Evolutionary conservation across 2,797 vertebrate species (phyloP).

Genomic region (Coranthus polyacanthus): DNA sequence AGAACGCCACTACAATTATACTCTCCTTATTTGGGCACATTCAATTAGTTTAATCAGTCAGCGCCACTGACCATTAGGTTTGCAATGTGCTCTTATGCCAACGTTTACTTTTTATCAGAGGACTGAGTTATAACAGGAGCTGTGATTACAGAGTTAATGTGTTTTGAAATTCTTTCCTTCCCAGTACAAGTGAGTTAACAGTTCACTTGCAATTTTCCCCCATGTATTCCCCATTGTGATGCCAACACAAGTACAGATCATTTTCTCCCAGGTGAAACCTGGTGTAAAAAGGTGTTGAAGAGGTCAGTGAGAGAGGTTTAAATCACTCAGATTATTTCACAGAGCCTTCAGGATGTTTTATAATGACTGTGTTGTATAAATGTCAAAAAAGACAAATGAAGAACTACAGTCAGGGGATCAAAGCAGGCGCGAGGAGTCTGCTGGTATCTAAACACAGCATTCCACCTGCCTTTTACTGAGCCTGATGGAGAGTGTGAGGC

Average conservation of each 20-base stretch:
- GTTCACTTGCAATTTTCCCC: constrained; percentile 11
- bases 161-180: constrained; percentile 34
- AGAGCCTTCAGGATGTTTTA: constrained; percentile 28
- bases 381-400: constrained; percentile 29
- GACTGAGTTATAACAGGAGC: constrained; percentile 42
- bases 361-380: constrained; percentile 13
- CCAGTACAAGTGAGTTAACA: constrained; percentile 13
- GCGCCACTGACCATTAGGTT: constrained; percentile 43
- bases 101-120: constrained; percentile 48
- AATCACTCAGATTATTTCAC: constrained; percentile 11
- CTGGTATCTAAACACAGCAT: constrained; percentile 65
- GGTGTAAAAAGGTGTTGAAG: constrained; percentile 20
- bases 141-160: constrained; percentile 39
- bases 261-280: neutral
- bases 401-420: constrained; percentile 38
- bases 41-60: constrained; percentile 24
- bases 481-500: constrained; percentile 52
- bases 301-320: constrained; percentile 7
- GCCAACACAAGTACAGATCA: neutral
- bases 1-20: constrained; percentile 22
- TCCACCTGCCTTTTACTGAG: constrained; percentile 60
- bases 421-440: constrained; percentile 42
- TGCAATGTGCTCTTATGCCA: constrained; percentile 23
- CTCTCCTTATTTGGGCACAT: constrained; percentile 41
- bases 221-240: constrained; percentile 18